These are phyloP conservation scores for Lasioglossum malachurum DNA, from an alignment of 2,888 invertebrate species.

Conservation along the genomic window DNA sequence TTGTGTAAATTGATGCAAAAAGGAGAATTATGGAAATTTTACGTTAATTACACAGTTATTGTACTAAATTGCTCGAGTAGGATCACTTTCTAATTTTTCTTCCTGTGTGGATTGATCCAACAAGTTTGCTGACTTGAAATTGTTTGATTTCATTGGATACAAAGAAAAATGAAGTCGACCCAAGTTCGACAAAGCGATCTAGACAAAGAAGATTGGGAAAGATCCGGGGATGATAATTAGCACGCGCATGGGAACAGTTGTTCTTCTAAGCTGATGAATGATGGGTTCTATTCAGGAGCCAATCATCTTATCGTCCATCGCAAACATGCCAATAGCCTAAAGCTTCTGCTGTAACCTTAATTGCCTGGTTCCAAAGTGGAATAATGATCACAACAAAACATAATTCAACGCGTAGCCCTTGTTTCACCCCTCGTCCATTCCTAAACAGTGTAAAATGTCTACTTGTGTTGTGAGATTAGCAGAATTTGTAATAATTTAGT, in stretches of 20 bases:
- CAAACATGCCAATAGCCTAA: not conserved
- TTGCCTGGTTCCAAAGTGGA: not conserved
- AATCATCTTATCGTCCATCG: slow-evolving; percentile 13
- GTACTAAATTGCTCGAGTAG: not conserved
- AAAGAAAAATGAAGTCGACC: not conserved
- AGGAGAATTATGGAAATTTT: not conserved
- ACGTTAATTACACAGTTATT: too few relatives aligned
- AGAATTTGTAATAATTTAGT: not conserved
- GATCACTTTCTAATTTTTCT: not conserved
- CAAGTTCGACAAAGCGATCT: not conserved
- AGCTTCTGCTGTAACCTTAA: not conserved
- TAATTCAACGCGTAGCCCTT: not conserved
- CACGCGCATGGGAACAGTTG: not conserved
- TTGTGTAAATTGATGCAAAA: not conserved
- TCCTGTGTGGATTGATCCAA: not conserved
- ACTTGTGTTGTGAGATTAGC: not conserved
- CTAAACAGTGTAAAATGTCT: not conserved
- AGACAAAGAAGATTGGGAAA: not conserved
- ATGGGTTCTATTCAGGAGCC: slow-evolving; percentile 4
- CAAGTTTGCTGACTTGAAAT: not conserved
- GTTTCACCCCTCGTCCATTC: not conserved
- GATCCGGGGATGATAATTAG: not conserved
- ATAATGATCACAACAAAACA: not conserved
- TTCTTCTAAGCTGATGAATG: slow-evolving; percentile 7
- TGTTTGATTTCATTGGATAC: not conserved